Conservation (phyloP, 1,140 invertebrate species). For the Drosophila sulfurigaster region DNA sequence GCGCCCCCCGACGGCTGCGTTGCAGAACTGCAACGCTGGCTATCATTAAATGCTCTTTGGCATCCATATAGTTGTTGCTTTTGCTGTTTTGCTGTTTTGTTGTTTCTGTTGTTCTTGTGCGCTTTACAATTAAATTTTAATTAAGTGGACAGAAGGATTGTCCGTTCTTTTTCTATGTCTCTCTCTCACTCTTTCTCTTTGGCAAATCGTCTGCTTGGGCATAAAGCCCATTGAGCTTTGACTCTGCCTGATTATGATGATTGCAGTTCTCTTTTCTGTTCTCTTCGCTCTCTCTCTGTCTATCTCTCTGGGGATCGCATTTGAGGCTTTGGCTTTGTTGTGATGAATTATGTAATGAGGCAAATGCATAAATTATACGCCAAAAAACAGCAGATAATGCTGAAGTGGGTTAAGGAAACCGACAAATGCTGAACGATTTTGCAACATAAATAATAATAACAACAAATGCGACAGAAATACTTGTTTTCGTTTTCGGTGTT, state of each 20-base stretch:
- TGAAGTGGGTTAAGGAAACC: constrained; percentile 3
- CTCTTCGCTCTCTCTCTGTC: not conserved
- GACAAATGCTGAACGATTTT: constrained; percentile 29
- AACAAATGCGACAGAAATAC: constrained; percentile 30
- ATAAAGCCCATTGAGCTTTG: constrained; percentile 39
- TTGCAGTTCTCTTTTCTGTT: constrained; percentile 6
- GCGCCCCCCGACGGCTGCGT: constrained; percentile 27
- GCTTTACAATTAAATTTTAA: constrained; percentile 77
- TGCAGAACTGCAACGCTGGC: constrained; percentile 33
- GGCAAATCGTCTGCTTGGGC: not conserved
- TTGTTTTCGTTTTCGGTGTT: not conserved
- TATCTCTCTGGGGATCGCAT: constrained; percentile 34
- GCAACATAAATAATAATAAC: constrained; percentile 30
- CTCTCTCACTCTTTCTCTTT: not conserved
- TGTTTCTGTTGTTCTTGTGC: constrained; percentile 34
- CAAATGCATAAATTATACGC: constrained; percentile 50
- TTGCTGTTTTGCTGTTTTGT: constrained; percentile 24
- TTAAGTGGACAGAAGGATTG: constrained; percentile 67
- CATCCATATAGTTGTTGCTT: constrained; percentile 44
- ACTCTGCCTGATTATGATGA: constrained; percentile 28
- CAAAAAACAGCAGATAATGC: constrained; percentile 12
- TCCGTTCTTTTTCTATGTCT: not conserved
- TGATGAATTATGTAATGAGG: constrained; percentile 52
- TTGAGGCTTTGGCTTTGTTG: constrained; percentile 25
- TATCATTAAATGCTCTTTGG: constrained; percentile 72